Base-by-base conservation (phyloP, 2,113 vertebrate species). In the Periophthalmodon schlosseri region DNA sequence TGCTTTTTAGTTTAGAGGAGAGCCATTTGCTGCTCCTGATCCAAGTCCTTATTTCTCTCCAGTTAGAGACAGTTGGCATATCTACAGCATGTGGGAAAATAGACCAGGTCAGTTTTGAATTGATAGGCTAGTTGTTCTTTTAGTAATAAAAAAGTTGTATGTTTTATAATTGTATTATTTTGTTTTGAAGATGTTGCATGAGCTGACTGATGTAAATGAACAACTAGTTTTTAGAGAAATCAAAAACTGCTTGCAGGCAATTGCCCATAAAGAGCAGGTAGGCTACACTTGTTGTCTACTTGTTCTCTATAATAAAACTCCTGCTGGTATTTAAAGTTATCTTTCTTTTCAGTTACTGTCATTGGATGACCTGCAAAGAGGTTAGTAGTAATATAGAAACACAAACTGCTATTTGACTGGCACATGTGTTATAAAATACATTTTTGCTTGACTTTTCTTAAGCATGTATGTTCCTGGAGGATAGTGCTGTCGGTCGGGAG, bases 381-480 rank as follows among this genome's bases (percentile, higher is more conserved):
- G 94, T 94, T 15, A 24, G 91, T 88, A 63, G 21, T 14, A 24
- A 23, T 23, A 9, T 21, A 66, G 23, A 73, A 56, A 54, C 60
- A 3, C 39, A 10, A 63, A 9, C 61, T 9, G n/a, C 21, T 47
- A 1, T 68, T 69, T 15, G 64, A 10, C 9, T 44, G 8, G 2
- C 16, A 23, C 21, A 24, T 13, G 2, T 24, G 28, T 10, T 54
- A 11, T 21, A 21, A 0, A 11, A 12, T 52, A n/a, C n/a, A n/a
- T 61, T 52, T 65, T 50, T n/a, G 20, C 24, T 49, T 20, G 18
- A 9, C n/a, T 20, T 39, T 21, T 76, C 68, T 77, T 49, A 56
- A 97, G 96, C 91, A 28, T 95, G 94, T 79, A 93, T 96, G 93
- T 95, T 95, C 76, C 28, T 96, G 69, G 95, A 97, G 82, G 94